These are phyloP conservation scores for Morelia viridis DNA, from an alignment of 2,797 vertebrate genomes.

Conservation along the genomic window DNA sequence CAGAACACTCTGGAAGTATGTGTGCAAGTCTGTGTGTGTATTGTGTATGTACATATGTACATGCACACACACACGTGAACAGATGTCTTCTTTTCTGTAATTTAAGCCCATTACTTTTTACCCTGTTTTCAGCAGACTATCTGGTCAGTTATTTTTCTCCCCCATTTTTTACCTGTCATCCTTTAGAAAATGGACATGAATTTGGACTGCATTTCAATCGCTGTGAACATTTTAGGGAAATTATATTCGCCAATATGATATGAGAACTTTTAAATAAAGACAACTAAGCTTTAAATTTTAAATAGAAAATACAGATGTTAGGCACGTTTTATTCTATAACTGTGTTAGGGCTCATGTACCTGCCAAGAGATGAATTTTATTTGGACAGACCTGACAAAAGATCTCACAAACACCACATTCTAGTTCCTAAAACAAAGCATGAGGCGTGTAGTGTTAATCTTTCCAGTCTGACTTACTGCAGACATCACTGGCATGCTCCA, in stretches of 20 bases:
- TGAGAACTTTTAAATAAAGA: constrained; percentile 31
- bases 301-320: background rate
- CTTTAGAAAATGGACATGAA: background rate
- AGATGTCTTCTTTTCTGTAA: background rate
- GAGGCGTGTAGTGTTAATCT: constrained; percentile 37
- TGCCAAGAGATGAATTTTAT: constrained; percentile 1
- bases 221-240: background rate
- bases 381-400: constrained; percentile 1
- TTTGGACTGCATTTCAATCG: background rate
- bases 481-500: constrained; percentile 53
- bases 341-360: background rate
- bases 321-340: constrained; percentile 32
- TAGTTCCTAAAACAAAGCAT: constrained; percentile 48
- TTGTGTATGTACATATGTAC: background rate
- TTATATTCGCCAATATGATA: background rate
- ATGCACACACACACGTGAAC: background rate
- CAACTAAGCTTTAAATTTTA: constrained; percentile 24
- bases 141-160: background rate
- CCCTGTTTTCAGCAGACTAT: background rate
- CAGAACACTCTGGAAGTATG: background rate
- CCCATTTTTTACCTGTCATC: background rate
- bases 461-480: constrained; percentile 48
- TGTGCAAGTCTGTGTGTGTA: background rate
- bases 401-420: background rate
- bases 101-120: background rate